phyloP scores from a whole-genome alignment of 2,113 vertebrate genomes.

The Bombycilla garrulus region DNA sequence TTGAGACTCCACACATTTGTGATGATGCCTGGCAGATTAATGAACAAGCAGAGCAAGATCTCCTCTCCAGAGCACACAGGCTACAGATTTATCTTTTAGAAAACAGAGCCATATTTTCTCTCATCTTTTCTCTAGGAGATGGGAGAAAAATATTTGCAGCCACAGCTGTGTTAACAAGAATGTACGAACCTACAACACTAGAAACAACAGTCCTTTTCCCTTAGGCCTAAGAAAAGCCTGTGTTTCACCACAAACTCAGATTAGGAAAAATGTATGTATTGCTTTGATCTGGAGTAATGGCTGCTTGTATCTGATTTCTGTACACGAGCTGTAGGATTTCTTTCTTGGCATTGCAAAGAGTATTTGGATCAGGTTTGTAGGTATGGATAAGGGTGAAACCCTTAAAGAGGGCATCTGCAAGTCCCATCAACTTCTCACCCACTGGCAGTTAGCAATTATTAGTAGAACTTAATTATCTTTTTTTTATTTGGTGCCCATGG shows the following conservation, averaged over 20 bases:
- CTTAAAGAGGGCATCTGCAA: neutral
- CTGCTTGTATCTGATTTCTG: neutral
- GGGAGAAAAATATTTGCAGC: neutral
- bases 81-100: neutral
- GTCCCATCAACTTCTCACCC: neutral
- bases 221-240: neutral
- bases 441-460: neutral
- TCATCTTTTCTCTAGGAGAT: neutral
- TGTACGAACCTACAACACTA: accelerated
- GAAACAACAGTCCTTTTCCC: neutral
- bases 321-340: neutral
- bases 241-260: neutral
- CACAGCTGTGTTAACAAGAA: neutral
- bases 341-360: neutral
- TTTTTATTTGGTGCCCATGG: neutral
- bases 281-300: neutral
- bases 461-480: neutral
- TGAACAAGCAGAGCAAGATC: neutral
- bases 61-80: accelerated
- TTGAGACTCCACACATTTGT: neutral
- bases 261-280: neutral
- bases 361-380: neutral
- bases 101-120: neutral
- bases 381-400: neutral
- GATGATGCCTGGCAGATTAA: neutral